Evolutionary conservation across 2,888 invertebrate species (phyloP).

Genomic region (Hoplodrina ambigua): DNA sequence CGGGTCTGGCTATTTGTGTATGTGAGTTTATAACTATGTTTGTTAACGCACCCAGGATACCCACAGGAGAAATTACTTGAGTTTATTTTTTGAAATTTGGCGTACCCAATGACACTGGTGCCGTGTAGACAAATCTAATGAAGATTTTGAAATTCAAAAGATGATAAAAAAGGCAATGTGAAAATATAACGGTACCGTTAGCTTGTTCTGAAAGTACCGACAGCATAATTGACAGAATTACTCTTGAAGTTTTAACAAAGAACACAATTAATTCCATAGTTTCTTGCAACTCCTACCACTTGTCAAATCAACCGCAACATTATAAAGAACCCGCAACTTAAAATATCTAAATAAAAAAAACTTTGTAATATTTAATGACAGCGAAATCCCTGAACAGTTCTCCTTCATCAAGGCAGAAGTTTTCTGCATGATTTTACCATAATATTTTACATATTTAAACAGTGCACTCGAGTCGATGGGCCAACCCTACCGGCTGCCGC

Average conservation of each 20-base stretch:
- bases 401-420: slow-evolving; percentile 44
- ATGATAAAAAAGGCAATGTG: too few relatives aligned
- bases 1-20: too few relatives aligned
- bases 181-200: too few relatives aligned
- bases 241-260: background rate
- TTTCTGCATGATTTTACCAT: slow-evolving; percentile 52
- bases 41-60: too few relatives aligned
- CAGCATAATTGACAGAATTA: background rate
- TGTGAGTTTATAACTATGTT: too few relatives aligned
- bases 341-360: slow-evolving; percentile 49
- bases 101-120: too few relatives aligned
- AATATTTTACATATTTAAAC: slow-evolving; percentile 62
- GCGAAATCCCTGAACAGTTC: slow-evolving; percentile 29
- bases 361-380: slow-evolving; percentile 53
- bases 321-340: slow-evolving; percentile 35
- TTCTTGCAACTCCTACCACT: slow-evolving; percentile 1
- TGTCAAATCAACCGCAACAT: slow-evolving; percentile 9
- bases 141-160: too few relatives aligned
- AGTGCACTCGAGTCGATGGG: slow-evolving; percentile 51
- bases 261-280: slow-evolving; percentile 5
- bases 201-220: too few relatives aligned
- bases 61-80: too few relatives aligned
- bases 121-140: too few relatives aligned
- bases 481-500: slow-evolving; percentile 28
- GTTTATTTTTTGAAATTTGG: too few relatives aligned